Percentiles rank a stretch among this genome's conserved stretches.
Conservation (phyloP, 1,140 invertebrate species). For the Drosophila orena region DNA sequence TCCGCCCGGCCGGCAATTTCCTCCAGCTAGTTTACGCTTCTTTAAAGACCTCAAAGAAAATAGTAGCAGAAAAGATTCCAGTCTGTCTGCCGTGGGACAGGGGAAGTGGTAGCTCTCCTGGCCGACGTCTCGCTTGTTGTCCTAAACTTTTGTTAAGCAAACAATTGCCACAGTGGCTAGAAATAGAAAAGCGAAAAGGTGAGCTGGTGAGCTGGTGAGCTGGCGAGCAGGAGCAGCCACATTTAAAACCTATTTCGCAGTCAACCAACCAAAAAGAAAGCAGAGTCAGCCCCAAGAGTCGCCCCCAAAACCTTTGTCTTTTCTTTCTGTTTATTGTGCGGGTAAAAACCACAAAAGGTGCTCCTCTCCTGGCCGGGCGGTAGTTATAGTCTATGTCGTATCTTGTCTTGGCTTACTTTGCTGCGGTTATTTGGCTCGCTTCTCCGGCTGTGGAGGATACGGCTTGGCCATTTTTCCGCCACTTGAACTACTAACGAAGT, state of each 20-base stretch:
- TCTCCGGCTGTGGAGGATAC: constrained; percentile 29
- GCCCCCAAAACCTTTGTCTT: constrained; percentile 26
- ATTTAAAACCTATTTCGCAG: constrained; percentile 79
- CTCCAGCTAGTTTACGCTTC: constrained; percentile 70
- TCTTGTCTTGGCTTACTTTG: constrained; percentile 71
- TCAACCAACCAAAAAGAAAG: constrained; percentile 72
- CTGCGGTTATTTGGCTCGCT: constrained; percentile 67
- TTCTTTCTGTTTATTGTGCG: constrained; percentile 62
- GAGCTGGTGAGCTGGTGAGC: constrained; percentile 9
- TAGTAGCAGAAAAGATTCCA: constrained; percentile 37
- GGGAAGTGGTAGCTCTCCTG: background rate
- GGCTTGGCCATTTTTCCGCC: constrained; percentile 76
- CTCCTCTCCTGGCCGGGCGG: constrained; percentile 33
- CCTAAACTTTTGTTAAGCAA: constrained; percentile 84
- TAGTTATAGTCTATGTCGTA: constrained; percentile 17
- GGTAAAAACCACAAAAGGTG: constrained; percentile 70
- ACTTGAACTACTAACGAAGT: constrained; percentile 84
- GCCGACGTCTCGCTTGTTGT: constrained; percentile 45
- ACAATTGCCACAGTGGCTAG: constrained; percentile 79
- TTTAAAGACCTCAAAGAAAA: constrained; percentile 67
- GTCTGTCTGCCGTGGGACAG: background rate
- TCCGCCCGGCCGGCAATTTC: background rate
- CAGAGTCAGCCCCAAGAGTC: constrained; percentile 44
- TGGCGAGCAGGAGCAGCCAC: constrained; percentile 32
- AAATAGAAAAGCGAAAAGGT: background rate